Evolutionary conservation across 2,888 invertebrate species (phyloP), one percentile per base, ranked within the genome.

Genomic region (Lordiphosa fenestrarum): DNA sequence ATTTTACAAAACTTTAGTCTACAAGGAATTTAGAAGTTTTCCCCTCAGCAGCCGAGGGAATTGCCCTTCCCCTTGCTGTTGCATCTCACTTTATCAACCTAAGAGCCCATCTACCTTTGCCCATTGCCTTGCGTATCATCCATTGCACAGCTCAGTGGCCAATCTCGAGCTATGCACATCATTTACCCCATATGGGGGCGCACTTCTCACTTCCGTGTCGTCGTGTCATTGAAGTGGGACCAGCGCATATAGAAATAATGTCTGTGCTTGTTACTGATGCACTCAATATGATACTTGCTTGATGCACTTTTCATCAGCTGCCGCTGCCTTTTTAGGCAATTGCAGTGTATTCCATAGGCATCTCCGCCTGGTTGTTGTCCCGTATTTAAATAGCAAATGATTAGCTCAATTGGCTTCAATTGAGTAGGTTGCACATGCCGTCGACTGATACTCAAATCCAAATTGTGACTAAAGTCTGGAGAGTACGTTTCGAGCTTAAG

Each of bases 321-420:
- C 23, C 9, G 30, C 30, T 9, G 15, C 19, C 15, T 5, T 39
- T 30, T 30, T 30, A 30, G 30, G 30, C 30, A 30, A 30, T 30
- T 10, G 9, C 9, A 10, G 6, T 23, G 23, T 4, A 23, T 5
- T 15, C 19, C 10, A 21, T 41, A 51, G 21, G 42, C 53, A 35
- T 39, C 44, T 33, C 44, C 46, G 30, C 21, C 49, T 39, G 48
- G 52, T 53, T 58, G 52, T 69, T 68, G 72, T 69, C 54, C 59
- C 66, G 62, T 62, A 73, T 72, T 72, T 66, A 74, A 78, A 84
- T 84, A 81, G 78, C 80, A 74, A 86, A 84, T 87, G 82, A 87
- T 87, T 87, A 86, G 87, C 84, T 87, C 84, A 87, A 87, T 87
- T 87, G 87, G 77, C 76, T 86, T 86, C 88, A 87, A 87, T 87